A percentile compares a stretch with the other conserved stretches of the same genome.
phyloP scores from a whole-genome alignment of 1,140 invertebrate species.

The Drosophila sucinea region DNA sequence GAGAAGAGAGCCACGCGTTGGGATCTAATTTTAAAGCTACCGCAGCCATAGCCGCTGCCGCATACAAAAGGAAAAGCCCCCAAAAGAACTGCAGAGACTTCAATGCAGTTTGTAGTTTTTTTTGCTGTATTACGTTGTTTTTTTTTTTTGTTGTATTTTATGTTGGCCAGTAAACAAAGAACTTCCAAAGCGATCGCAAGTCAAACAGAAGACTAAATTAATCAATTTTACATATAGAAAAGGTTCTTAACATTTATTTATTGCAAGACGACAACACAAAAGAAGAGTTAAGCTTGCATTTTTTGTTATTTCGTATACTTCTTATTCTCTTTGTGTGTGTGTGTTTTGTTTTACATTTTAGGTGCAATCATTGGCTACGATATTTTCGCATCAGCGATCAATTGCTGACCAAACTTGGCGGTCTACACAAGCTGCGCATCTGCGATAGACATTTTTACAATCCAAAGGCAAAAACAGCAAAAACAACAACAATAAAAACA shows the following conservation, averaged over 20 bases:
- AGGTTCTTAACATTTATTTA: constrained; percentile 4
- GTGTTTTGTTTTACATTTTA: constrained; percentile 37
- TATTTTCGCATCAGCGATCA: constrained; percentile 58
- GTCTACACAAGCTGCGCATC: constrained; percentile 71
- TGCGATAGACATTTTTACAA: constrained; percentile 58
- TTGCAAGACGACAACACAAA: not conserved
- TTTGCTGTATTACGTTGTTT: not conserved
- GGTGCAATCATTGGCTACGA: constrained; percentile 67
- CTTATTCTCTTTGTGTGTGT: not conserved
- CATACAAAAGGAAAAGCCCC: constrained; percentile 48
- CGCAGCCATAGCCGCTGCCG: not conserved
- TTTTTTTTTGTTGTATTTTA: not conserved
- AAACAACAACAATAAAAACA: not conserved
- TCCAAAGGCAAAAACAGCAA: not conserved
- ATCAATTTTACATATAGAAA: not conserved
- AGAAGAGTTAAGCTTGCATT: constrained; percentile 13
- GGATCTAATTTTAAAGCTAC: constrained; percentile 77
- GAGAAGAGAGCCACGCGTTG: constrained; percentile 13
- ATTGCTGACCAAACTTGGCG: constrained; percentile 60
- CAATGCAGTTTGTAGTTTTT: constrained; percentile 50
- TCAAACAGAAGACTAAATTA: not conserved
- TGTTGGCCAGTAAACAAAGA: constrained; percentile 75
- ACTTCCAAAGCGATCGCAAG: constrained; percentile 65
- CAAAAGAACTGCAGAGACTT: constrained; percentile 63
- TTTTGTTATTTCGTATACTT: not conserved